phyloP scores from a whole-genome alignment of 2,888 invertebrate species.

The Mycalesis mineus region DNA sequence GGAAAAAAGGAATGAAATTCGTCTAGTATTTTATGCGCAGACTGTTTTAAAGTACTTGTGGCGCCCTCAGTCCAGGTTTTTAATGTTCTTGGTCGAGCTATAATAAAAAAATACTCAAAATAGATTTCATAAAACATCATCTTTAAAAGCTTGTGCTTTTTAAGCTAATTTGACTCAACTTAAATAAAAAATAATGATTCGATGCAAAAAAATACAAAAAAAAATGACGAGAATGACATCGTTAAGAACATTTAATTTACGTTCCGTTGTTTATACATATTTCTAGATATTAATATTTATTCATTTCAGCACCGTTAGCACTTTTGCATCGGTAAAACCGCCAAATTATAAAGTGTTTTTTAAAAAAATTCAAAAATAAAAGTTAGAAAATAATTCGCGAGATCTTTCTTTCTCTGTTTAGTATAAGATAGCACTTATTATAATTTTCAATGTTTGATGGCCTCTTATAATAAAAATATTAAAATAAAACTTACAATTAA shows the following conservation, averaged over 20 bases:
- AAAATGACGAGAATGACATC: conserved; percentile 30
- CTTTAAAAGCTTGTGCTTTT: neutral
- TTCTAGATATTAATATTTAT: no score
- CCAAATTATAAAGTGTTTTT: no score
- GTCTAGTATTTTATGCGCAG: no score
- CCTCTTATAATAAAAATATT: neutral
- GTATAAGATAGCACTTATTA: neutral
- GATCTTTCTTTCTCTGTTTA: neutral
- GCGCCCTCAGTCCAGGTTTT: no score
- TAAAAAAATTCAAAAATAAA: neutral
- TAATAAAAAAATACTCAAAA: no score
- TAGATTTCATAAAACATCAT: no score
- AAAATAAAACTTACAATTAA: conserved; percentile 7
- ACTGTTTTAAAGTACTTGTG: no score
- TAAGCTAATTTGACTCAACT: neutral
- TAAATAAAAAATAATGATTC: conserved; percentile 34
- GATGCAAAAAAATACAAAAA: conserved; percentile 44
- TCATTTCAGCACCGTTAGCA: neutral
- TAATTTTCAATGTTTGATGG: conserved; percentile 1
- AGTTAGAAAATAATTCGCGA: neutral
- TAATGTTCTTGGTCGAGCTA: no score
- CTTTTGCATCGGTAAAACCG: no score
- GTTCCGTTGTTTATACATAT: neutral
- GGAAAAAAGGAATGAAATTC: no score
- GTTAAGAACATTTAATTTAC: conserved; percentile 8